Evolutionary conservation across 2,797 vertebrate species (phyloP).

Genomic region (Alosa sapidissima): DNA sequence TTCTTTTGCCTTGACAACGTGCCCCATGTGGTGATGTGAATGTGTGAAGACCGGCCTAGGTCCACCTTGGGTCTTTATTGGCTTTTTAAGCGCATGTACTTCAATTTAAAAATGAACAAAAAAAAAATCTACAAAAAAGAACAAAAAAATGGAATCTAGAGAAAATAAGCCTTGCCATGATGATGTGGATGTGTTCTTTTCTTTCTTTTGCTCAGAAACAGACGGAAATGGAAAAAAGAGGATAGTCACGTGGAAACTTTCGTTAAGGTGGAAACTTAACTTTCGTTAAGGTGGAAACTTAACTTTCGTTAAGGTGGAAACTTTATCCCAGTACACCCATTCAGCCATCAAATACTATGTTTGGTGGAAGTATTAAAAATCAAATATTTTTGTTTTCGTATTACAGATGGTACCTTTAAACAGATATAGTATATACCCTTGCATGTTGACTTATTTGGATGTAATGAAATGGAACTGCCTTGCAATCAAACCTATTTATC

Average conservation of each 20-base stretch:
- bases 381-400: constrained; percentile 45
- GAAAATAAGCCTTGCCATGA: constrained; percentile 83
- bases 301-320: constrained; percentile 78
- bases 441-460: constrained; percentile 82
- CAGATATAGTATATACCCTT: constrained; percentile 77
- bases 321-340: constrained; percentile 72
- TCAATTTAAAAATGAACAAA: constrained; percentile 70
- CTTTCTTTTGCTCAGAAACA: constrained; percentile 83
- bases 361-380: constrained; percentile 74
- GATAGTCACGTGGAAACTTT: constrained; percentile 73
- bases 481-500: constrained; percentile 78
- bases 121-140: constrained; percentile 50
- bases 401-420: constrained; percentile 50
- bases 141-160: constrained; percentile 67
- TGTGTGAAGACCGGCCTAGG: constrained; percentile 82
- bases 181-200: constrained; percentile 85
- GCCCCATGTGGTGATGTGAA: constrained; percentile 88
- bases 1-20: constrained; percentile 87
- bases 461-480: constrained; percentile 81
- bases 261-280: constrained; percentile 78
- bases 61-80: constrained; percentile 81
- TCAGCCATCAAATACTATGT: constrained; percentile 64
- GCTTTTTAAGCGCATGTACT: constrained; percentile 87
- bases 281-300: constrained; percentile 78
- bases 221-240: constrained; percentile 66